Base-by-base conservation (phyloP, 2,113 vertebrate genomes). In the Taurulus bubalis region DNA sequence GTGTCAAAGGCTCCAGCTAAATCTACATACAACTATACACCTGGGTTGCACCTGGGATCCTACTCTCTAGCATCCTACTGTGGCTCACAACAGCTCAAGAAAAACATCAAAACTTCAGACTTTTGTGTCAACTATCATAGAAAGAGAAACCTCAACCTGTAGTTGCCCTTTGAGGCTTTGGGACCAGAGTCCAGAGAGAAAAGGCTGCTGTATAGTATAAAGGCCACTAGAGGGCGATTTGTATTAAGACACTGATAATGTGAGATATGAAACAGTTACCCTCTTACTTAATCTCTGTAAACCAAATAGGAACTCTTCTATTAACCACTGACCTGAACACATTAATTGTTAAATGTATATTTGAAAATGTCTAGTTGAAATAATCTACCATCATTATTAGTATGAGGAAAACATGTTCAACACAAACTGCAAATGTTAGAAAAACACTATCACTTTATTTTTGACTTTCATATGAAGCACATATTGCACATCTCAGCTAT, bases 161-260 rank as follows among this genome's bases (percentile, higher is more conserved):
- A 26, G 36, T 9, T 6, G 34, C 1, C 36, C 56, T 59, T 26
- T 30, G 56, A 59, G 56, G n/a, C 26, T 11, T 14, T 51, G 24
- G 22, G 49, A 22, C 49, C 49, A 34, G 34, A 34, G 34, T 24
- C 40, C 28, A 28, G 11, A 20, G 14, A 7, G n/a, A 11, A 3
- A 7, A 32, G 3, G 14, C 11, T 56, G 7, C 8, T 68, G 3
- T 3, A 8, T 15, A 18, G n/a, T 18, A 2, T 15, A 38, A 42
- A 11, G 6, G 34, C 80, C 87, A 79, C 82, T 64, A 83, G 89
- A 60, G 77, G 85, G 79, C 36, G 40, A 51, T 14, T 56, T 58
- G 70, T 18, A 45, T 18, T 58, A 49, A 49, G 24, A 20, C 51
- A 5, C 26, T 6, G 2, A 22, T 26, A 4, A 18, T 51, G 38